Evolutionary conservation across 2,113 vertebrate genomes (phyloP), one percentile per base, ranked within the genome.

Genomic region (Campylomormyrus tamandua): DNA sequence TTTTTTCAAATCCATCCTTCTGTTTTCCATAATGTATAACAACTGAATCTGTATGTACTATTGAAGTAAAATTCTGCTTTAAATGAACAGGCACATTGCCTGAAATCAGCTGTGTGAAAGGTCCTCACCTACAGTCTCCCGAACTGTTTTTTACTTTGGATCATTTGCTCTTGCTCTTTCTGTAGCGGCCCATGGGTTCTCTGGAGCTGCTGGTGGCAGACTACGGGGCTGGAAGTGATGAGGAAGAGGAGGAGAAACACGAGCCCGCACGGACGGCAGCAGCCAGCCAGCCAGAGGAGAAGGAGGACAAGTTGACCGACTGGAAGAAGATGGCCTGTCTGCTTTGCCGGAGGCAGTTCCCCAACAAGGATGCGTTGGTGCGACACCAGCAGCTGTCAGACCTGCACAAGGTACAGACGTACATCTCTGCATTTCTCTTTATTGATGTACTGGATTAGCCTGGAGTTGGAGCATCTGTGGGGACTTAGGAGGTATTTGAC

Each of bases 321-420:
- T 99, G 98, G 98, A 99, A 97, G 93, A 99, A 99, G 93, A 96
- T 99, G 96, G 98, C 98, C 88, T 99, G 98, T 89, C 95, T 99
- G 92, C 96, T 99, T 5, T 99, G 98, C 94, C 95, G 98, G 94
- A 97, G 98, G 89, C 98, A 99, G 93, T 99, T 99, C 89, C 97
- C 98, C 92, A 99, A 97, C 94, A 99, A 98, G 93, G 98, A 99
- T 62, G 97, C 97, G 87, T 94, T 99, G 74, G 93, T 98, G 91
- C 98, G 98, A 92, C 98, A 99, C 93, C 98, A 99, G 93, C 98
- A 99, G 94, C 98, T 99, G 31, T 99, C 98, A 10, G 98, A 99
- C 91, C 95, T 99, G 87, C 98, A 99, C 94, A 99, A 98, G 97
- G 98, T 99, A 95, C 10, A 3, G 46, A 39, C 21, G 17, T 56